A percentile compares a stretch with the other conserved stretches of the same genome.
Evolutionary conservation across 2,888 invertebrate genomes (phyloP).

Genomic region (Troides helena): DNA sequence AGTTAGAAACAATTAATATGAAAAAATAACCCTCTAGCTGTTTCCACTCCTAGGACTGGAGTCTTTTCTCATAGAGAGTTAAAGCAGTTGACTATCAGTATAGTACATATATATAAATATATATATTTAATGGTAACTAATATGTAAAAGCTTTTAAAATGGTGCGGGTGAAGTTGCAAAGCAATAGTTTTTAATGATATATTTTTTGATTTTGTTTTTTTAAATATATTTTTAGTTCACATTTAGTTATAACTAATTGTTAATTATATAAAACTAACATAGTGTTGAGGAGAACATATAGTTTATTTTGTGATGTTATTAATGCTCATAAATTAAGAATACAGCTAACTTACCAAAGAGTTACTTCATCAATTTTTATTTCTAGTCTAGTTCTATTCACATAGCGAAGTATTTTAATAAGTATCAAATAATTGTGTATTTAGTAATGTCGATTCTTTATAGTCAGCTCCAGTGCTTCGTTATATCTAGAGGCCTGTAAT

Average conservation of each 20-base stretch:
- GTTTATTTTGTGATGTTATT: conserved; percentile 44
- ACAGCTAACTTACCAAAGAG: conserved; percentile 77
- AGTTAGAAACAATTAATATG: too few relatives aligned
- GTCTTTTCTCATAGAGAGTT: too few relatives aligned
- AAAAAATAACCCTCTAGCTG: too few relatives aligned
- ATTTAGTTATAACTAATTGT: conserved; percentile 15
- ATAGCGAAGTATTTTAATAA: neutral
- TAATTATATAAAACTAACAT: conserved; percentile 11
- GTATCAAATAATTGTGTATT: neutral
- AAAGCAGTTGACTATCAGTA: neutral
- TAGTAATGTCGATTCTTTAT: neutral
- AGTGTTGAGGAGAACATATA: conserved; percentile 14
- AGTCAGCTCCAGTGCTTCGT: neutral
- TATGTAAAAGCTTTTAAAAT: neutral
- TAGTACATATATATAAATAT: neutral
- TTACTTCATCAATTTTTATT: conserved; percentile 32
- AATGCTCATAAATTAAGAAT: conserved; percentile 52
- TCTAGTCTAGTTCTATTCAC: conserved; percentile 31
- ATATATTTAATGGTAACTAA: neutral
- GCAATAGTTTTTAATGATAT: conserved; percentile 6
- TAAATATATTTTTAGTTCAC: conserved; percentile 17
- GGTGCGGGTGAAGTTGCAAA: conserved; percentile 23
- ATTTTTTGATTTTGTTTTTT: conserved; percentile 6
- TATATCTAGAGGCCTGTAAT: neutral
- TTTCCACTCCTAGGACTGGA: too few relatives aligned